These are phyloP conservation scores for Formica selysi DNA, from an alignment of 1,140 invertebrate species.

Conservation along the genomic window DNA sequence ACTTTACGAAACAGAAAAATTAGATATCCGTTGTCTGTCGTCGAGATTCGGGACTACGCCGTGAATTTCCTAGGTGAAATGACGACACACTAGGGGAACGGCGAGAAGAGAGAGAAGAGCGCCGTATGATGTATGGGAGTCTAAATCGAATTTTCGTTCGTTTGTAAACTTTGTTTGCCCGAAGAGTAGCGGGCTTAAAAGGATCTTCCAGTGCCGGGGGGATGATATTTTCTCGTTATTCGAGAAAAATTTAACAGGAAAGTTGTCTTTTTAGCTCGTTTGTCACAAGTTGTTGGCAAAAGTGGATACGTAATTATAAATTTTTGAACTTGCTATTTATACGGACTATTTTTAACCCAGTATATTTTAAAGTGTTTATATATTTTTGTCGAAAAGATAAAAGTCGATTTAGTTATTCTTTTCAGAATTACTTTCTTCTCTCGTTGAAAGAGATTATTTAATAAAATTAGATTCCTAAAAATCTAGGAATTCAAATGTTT, in stretches of 20 bases:
- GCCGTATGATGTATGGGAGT: constrained; percentile 82
- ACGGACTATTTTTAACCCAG: neutral
- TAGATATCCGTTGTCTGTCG: constrained; percentile 78
- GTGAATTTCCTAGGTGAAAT: constrained; percentile 65
- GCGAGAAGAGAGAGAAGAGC: constrained; percentile 54
- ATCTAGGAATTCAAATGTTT: neutral
- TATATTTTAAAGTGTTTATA: neutral
- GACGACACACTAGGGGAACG: constrained; percentile 27
- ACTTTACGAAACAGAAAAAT: constrained; percentile 83
- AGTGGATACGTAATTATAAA: constrained; percentile 15
- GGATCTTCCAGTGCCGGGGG: constrained; percentile 67
- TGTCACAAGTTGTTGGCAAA: constrained; percentile 11
- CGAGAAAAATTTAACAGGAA: constrained; percentile 70
- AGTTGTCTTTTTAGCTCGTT: constrained; percentile 24
- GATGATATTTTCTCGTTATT: constrained; percentile 75
- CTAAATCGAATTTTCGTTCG: constrained; percentile 84
- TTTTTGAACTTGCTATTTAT: constrained; percentile 15
- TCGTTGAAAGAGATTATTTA: neutral
- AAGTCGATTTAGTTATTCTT: neutral
- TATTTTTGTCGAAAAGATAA: neutral
- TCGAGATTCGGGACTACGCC: constrained; percentile 45
- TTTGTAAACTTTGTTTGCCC: constrained; percentile 83
- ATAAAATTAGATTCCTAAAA: neutral
- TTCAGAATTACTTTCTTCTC: neutral
- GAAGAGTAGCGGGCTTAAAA: constrained; percentile 73